Evolutionary conservation across 1,140 invertebrate species (phyloP), one percentile per base, ranked within the genome.

Genomic region (Zaprionus ornatus): DNA sequence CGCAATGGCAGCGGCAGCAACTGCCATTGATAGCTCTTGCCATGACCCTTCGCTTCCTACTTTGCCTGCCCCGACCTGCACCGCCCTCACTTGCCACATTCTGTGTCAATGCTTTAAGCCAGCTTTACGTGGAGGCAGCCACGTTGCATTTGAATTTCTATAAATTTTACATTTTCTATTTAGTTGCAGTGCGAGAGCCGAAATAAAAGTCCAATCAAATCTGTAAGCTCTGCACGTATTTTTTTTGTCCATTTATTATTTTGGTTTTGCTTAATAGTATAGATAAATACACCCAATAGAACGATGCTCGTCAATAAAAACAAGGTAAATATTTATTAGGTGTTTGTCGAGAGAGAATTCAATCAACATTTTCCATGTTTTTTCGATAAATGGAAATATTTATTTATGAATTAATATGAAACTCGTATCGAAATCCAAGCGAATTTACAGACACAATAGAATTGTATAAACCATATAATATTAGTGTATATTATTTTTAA

Each of bases 141-240:
- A 23, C 64, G 69, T 61, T 80, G 83, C 80, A 87, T 87, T 88
- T 88, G 84, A 83, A 80, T 83, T 86, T 83, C 74, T 88, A 88
- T 87, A 87, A 83, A 88, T 88, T 88, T 88, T 88, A 77, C 73
- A 88, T 87, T 87, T 88, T 80, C 70, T 86, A 88, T 87, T 87
- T 83, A 87, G 73, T 79, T 87, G 80, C 69, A 81, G 45, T 80
- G 65, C 69, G 57, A 55, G 40, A 54, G 74, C 65, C 69, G 77
- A 74, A 77, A 80, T 74, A 74, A 79, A 66, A 85, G 63, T 54
- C 63, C 40, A 27, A 52, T 35, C 21, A 67, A 79, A 75, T 65
- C 61, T 45, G 61, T 82, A 66, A 60, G 64, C 56, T 45, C 79
- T 71, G 17, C 48, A 45, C 48, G 65, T 59, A 54, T 54, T 50